Evolutionary conservation across 2,113 vertebrate genomes (phyloP).

Genomic region (Aviceda subcristata): DNA sequence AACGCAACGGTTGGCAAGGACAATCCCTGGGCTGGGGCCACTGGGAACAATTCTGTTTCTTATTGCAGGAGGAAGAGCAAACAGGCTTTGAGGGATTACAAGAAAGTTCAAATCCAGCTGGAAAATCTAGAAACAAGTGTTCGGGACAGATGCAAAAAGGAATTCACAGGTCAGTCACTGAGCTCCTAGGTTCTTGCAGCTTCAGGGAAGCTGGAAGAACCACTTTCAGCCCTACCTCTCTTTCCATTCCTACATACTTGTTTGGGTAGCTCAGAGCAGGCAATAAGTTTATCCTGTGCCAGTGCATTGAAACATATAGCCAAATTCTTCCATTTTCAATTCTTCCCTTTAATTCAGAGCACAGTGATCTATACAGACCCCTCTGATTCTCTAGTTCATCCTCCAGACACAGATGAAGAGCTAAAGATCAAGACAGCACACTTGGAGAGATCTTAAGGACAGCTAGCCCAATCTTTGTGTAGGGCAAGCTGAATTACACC

Average conservation of each 20-base stretch:
- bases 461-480: background rate
- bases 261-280: background rate
- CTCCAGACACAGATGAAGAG: background rate
- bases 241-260: background rate
- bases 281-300: background rate
- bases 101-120: slow-evolving; percentile 98
- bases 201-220: background rate
- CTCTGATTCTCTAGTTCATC: background rate
- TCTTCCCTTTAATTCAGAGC: background rate
- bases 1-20: background rate
- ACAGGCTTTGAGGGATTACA: slow-evolving; percentile 94
- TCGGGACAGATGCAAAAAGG: slow-evolving; percentile 97
- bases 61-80: slow-evolving; percentile 93
- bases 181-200: background rate
- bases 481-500: background rate
- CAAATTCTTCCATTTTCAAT: background rate
- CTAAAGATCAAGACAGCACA: background rate
- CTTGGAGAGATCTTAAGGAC: background rate
- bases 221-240: background rate
- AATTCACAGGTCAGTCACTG: slow-evolving; percentile 87
- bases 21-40: background rate
- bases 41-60: background rate
- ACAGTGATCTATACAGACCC: background rate
- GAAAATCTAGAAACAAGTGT: slow-evolving; percentile 98
- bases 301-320: background rate